phyloP scores from a whole-genome alignment of 1,140 invertebrate genomes.

The Onthophagus taurus region DNA sequence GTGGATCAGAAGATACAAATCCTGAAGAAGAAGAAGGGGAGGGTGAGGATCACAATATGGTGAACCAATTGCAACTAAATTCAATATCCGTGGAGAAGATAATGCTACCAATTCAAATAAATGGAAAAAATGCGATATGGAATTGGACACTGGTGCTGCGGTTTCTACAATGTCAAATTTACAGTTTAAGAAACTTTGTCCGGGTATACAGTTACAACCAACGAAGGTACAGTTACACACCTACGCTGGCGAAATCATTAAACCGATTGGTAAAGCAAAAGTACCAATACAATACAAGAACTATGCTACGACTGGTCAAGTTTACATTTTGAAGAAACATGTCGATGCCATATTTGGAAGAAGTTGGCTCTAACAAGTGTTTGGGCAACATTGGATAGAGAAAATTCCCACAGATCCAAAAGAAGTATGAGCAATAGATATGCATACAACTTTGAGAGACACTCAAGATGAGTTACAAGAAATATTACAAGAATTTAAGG shows the following conservation, averaged over 20 bases:
- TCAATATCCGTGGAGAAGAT: not conserved
- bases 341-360: slow-evolving; percentile 7
- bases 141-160: slow-evolving; percentile 5
- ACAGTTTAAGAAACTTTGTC: too few relatives aligned
- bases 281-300: not conserved
- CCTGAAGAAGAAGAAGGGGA: not conserved
- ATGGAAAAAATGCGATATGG: slow-evolving; percentile 7
- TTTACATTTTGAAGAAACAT: slow-evolving; percentile 1
- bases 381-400: too few relatives aligned
- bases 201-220: not conserved
- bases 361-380: slow-evolving; percentile 7
- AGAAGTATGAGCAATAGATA: too few relatives aligned
- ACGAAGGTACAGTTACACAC: not conserved
- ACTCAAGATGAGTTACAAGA: slow-evolving; percentile 5
- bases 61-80: slow-evolving; percentile 7
- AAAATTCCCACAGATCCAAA: too few relatives aligned
- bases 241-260: slow-evolving; percentile 5
- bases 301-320: not conserved
- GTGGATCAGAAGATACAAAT: not conserved
- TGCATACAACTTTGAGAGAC: slow-evolving; percentile 1
- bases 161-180: too few relatives aligned
- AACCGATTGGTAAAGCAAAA: slow-evolving; percentile 1
- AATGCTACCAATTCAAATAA: slow-evolving; percentile 4
- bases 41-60: not conserved
- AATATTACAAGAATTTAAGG: slow-evolving; percentile 1